Evolutionary conservation across 1,140 invertebrate genomes (phyloP).

Genomic region (Drosophila nigromelanica): DNA sequence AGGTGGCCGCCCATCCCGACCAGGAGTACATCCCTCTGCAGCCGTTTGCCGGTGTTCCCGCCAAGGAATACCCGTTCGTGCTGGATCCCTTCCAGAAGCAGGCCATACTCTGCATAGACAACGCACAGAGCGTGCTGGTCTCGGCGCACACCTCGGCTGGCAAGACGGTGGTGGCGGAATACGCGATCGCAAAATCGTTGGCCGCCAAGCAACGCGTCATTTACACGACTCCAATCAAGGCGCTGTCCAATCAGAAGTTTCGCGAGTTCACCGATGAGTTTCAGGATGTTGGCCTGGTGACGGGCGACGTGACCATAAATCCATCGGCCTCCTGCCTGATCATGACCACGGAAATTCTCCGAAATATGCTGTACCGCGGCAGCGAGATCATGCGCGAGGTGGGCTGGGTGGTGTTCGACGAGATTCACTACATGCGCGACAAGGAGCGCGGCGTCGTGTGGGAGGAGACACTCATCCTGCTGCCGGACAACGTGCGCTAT

Average conservation of each 20-base stretch:
- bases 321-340: slow-evolving; percentile 98
- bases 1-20: slow-evolving; percentile 95
- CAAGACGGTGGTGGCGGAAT: slow-evolving; percentile 99
- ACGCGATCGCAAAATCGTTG: slow-evolving; percentile 87
- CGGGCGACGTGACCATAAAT: slow-evolving; percentile 99
- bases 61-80: slow-evolving; percentile 97
- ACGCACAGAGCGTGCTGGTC: slow-evolving; percentile 98
- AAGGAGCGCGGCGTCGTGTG: slow-evolving; percentile 99
- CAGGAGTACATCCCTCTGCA: slow-evolving; percentile 91
- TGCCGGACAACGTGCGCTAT: slow-evolving; percentile 99
- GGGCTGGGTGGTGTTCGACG: slow-evolving; percentile 99
- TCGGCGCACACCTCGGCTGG: slow-evolving; percentile 99
- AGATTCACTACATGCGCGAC: slow-evolving; percentile 99
- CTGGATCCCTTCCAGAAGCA: slow-evolving; percentile 99
- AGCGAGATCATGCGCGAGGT: slow-evolving; percentile 99
- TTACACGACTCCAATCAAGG: slow-evolving; percentile 99
- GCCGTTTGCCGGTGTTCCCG: slow-evolving; percentile 87
- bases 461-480: slow-evolving; percentile 98
- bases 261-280: slow-evolving; percentile 99
- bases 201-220: slow-evolving; percentile 95
- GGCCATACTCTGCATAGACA: slow-evolving; percentile 98
- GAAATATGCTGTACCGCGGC: slow-evolving; percentile 99
- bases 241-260: slow-evolving; percentile 99
- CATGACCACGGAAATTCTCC: slow-evolving; percentile 99
- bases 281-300: slow-evolving; percentile 98